Percentiles rank a stretch among this genome's conserved stretches.
Conservation (phyloP, 2,113 vertebrate genomes). For the Tylochromis polylepis region DNA sequence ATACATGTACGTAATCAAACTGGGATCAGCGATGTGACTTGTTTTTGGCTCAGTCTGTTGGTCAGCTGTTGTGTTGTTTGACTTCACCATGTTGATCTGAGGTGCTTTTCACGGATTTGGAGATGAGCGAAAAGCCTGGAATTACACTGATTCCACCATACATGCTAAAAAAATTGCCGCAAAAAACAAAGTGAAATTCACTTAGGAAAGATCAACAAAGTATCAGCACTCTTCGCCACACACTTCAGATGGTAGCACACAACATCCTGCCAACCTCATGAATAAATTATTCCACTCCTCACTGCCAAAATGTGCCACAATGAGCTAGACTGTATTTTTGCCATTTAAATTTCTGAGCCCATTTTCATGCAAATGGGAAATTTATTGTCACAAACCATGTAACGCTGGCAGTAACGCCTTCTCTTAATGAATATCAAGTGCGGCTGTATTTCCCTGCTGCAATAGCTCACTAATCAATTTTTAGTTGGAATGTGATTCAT, state of each 20-base stretch:
- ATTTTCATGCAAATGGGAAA: conserved; percentile 57
- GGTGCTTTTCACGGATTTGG: neutral
- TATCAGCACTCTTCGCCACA: neutral
- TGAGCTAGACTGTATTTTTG: conserved; percentile 31
- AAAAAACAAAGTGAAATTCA: neutral
- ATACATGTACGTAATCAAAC: neutral
- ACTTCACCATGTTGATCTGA: neutral
- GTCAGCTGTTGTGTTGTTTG: neutral
- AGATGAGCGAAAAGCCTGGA: neutral
- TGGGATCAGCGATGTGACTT: neutral
- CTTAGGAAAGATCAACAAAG: neutral
- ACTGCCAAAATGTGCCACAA: conserved; percentile 36
- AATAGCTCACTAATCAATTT: conserved; percentile 66
- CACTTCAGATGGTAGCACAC: conserved; percentile 35
- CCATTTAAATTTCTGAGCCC: conserved; percentile 34
- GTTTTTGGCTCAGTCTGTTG: neutral
- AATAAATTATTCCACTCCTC: conserved; percentile 25
- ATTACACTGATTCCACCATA: neutral
- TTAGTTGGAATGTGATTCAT: conserved; percentile 61
- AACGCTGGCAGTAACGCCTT: conserved; percentile 41
- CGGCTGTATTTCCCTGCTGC: conserved; percentile 49
- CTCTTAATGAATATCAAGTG: conserved; percentile 57
- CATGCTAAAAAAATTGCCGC: neutral
- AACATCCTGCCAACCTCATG: conserved; percentile 26
- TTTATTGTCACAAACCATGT: conserved; percentile 54